phyloP scores from a whole-genome alignment of 64 coral and sea anemone genomes.

The Anthopleura sola region DNA sequence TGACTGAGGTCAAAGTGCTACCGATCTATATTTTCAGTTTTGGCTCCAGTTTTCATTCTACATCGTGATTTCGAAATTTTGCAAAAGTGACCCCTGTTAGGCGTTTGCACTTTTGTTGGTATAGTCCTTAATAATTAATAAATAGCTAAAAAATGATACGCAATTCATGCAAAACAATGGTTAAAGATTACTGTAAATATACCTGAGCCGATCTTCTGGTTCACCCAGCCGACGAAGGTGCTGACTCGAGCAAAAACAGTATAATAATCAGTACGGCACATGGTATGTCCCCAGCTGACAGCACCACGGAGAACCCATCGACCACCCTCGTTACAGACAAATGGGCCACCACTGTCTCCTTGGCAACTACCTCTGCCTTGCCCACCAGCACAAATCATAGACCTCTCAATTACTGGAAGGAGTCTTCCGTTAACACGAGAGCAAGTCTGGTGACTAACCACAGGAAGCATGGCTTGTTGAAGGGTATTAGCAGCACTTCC shows the following conservation, averaged over 20 bases:
- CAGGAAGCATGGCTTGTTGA: conserved; percentile 54
- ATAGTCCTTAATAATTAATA: too few species aligned
- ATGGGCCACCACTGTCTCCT: conserved; percentile 69
- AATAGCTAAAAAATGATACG: too few species aligned
- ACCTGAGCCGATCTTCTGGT: conserved; percentile 16
- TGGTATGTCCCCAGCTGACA: conserved; percentile 59
- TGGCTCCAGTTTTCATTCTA: too few species aligned
- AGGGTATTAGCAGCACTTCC: conserved; percentile 35
- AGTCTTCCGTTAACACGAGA: not conserved
- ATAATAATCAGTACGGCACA: conserved; percentile 42
- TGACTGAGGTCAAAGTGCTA: too few species aligned
- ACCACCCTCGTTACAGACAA: conserved; percentile 55
- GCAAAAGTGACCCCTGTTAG: too few species aligned
- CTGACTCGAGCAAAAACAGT: conserved; percentile 60
- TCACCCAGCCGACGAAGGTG: conserved; percentile 42
- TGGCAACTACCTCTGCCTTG: conserved; percentile 35
- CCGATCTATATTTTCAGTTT: too few species aligned
- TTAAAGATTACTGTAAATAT: too few species aligned
- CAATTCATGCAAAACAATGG: too few species aligned
- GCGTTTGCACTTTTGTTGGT: too few species aligned
- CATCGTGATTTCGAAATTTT: too few species aligned
- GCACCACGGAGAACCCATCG: conserved; percentile 43
- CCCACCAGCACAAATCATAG: conserved; percentile 51
- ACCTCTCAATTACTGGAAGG: not conserved
- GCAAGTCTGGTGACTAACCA: conserved; percentile 24